A percentile compares a stretch with the other conserved stretches of the same genome.
phyloP scores from a whole-genome alignment of 2,888 invertebrate genomes.

The Hedya salicella region DNA sequence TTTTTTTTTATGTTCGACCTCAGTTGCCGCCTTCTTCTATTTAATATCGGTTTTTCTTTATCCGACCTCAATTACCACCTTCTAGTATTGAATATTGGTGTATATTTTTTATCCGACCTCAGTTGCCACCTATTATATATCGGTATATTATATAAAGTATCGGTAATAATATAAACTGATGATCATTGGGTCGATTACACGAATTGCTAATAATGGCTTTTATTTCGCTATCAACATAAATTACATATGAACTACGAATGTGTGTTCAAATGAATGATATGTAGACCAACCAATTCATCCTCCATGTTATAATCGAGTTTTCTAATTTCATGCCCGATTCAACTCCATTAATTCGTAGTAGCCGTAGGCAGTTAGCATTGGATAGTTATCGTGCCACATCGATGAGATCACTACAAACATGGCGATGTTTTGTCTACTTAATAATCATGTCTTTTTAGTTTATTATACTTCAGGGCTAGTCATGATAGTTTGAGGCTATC shows the following conservation, averaged over 20 bases:
- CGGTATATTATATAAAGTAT: too few relatives aligned
- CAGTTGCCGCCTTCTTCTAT: too few relatives aligned
- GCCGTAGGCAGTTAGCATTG: conserved; percentile 22
- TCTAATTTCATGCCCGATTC: conserved; percentile 39
- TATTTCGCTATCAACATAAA: neutral
- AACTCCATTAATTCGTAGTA: conserved; percentile 12
- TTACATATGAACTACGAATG: neutral
- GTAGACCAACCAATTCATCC: conserved; percentile 11
- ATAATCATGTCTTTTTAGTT: conserved; percentile 17
- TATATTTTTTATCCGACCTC: too few relatives aligned
- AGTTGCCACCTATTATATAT: too few relatives aligned
- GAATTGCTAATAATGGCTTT: neutral
- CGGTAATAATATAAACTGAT: too few relatives aligned
- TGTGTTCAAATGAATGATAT: neutral
- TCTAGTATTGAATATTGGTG: too few relatives aligned
- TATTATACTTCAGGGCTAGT: conserved; percentile 8
- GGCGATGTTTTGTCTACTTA: conserved; percentile 30
- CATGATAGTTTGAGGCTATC: neutral
- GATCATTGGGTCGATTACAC: too few relatives aligned
- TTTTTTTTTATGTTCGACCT: too few relatives aligned
- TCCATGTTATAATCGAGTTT: conserved; percentile 23
- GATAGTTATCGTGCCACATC: conserved; percentile 18
- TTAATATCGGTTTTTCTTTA: too few relatives aligned
- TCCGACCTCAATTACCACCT: too few relatives aligned
- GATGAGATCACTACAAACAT: conserved; percentile 34